phyloP scores from a whole-genome alignment of 2,797 vertebrate species.

The Danionella dracula region DNA sequence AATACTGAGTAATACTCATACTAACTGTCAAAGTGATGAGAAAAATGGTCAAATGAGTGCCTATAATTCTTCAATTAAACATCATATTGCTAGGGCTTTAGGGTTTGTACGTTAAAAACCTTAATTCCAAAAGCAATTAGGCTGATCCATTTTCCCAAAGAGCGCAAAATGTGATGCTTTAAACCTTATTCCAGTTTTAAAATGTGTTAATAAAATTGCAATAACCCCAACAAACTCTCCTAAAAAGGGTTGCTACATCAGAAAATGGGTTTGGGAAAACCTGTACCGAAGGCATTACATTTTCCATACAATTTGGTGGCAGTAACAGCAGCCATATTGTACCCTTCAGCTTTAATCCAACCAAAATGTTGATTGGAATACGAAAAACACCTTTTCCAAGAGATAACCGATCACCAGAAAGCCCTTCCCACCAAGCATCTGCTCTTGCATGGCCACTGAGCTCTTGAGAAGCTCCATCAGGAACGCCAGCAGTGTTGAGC shows the following conservation, averaged over 20 bases:
- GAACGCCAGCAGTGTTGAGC: slow-evolving; percentile 85
- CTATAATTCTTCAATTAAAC: background rate
- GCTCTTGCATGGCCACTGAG: slow-evolving; percentile 98
- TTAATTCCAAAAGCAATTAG: no score
- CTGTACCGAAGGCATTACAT: background rate
- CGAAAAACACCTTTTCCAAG: slow-evolving; percentile 85
- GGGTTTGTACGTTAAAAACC: background rate
- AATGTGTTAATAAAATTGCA: background rate
- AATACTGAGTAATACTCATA: background rate
- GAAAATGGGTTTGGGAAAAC: background rate
- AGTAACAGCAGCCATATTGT: background rate
- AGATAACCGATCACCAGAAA: slow-evolving; percentile 96
- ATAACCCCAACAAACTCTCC: background rate
- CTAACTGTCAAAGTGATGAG: background rate
- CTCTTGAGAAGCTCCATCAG: slow-evolving; percentile 95
- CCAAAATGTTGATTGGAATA: background rate
- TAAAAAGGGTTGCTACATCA: background rate
- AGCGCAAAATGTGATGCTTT: background rate
- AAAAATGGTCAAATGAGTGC: background rate
- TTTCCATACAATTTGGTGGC: background rate
- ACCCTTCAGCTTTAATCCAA: background rate
- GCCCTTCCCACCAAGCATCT: slow-evolving; percentile 95
- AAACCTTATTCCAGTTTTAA: background rate
- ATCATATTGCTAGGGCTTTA: background rate
- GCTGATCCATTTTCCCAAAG: background rate